Base-by-base conservation (phyloP, 2,113 vertebrate genomes). In the Tringa solitaria region DNA sequence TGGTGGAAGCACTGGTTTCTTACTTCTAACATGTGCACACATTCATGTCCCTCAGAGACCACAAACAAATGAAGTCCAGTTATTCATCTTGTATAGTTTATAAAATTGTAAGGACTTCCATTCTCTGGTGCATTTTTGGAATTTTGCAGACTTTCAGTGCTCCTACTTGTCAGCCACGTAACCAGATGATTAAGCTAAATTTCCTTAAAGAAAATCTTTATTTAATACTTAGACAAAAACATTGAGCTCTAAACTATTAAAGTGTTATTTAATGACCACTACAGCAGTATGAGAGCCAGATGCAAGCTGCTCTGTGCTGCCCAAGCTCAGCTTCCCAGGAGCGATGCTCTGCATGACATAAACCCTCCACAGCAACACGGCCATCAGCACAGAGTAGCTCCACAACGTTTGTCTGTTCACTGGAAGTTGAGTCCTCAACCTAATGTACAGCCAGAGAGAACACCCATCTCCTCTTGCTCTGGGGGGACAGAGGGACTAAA, bases 141-240 rank as follows among this genome's bases (percentile, higher is more conserved):
- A 70, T 80, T 91, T 14, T 56, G 59, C n/a, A 84, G 82, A 33
- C 41, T 96, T 92, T 23, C 18, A 80, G 21, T 22, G 33, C 75
- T 80, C n/a, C 69, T 53, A 15, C 43, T 91, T 50, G 63, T 45
- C 81, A 93, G 59, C 67, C 77, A 67, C 2, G 6, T 56, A 87
- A 61, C 22, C 65, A 92, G 57, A 82, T 67, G 54, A 89, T 90
- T 76, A 73, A 95, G 46, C 86, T 76, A 46, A 73, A 84, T 57
- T 81, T 10, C 37, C 64, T 79, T 89, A 43, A 84, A 53, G 28
- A 90, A 93, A 87, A 83, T 6, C 64, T 89, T 85, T 89, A 63
- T 89, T 89, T 85, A 74, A 91, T 70, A 77, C 65, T 87, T 74
- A 45, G 92, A 92, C 32, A 61, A 89, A 95, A 88, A 4, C 37